These are phyloP conservation scores for Phyllopteryx taeniolatus DNA, from an alignment of 2,113 vertebrate genomes.

Conservation along the genomic window DNA sequence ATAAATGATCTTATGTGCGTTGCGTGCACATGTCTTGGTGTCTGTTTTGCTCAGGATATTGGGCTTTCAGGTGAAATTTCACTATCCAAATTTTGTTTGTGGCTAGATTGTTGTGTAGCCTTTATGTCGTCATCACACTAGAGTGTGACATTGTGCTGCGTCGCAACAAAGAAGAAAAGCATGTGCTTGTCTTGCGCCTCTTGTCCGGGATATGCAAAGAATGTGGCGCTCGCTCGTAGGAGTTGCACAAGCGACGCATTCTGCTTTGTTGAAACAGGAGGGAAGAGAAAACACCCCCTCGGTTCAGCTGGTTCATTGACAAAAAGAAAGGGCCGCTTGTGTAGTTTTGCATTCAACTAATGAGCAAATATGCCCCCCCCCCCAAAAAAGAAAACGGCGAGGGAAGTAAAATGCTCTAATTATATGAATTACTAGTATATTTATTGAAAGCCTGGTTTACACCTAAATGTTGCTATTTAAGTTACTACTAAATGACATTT, in stretches of 20 bases:
- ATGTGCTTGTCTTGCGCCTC: slow-evolving; percentile 34
- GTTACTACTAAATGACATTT: too few species aligned
- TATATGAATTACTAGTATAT: neutral
- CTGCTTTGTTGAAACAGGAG: slow-evolving; percentile 59
- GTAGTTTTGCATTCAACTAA: neutral
- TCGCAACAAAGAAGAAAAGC: slow-evolving; percentile 78
- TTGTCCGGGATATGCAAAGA: slow-evolving; percentile 56
- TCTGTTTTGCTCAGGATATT: too few species aligned
- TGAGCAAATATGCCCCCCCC: neutral
- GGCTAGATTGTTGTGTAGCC: neutral
- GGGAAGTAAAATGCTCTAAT: neutral
- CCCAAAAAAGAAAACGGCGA: neutral
- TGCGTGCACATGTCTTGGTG: neutral
- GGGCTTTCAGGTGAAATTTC: neutral
- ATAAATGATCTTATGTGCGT: slow-evolving; percentile 31
- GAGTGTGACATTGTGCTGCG: slow-evolving; percentile 21
- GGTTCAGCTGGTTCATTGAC: slow-evolving; percentile 9
- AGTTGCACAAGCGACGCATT: slow-evolving; percentile 66
- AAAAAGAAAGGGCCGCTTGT: neutral
- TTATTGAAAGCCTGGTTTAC: neutral
- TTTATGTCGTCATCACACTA: neutral
- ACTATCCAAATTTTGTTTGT: neutral
- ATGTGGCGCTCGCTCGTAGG: slow-evolving; percentile 61
- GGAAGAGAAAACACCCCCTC: slow-evolving; percentile 25
- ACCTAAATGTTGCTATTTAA: too few species aligned